Percentiles rank a stretch among this genome's conserved stretches.
These are phyloP conservation scores for Rhodinocichla rosea DNA, from an alignment of 2,113 vertebrate species.

Conservation along the genomic window DNA sequence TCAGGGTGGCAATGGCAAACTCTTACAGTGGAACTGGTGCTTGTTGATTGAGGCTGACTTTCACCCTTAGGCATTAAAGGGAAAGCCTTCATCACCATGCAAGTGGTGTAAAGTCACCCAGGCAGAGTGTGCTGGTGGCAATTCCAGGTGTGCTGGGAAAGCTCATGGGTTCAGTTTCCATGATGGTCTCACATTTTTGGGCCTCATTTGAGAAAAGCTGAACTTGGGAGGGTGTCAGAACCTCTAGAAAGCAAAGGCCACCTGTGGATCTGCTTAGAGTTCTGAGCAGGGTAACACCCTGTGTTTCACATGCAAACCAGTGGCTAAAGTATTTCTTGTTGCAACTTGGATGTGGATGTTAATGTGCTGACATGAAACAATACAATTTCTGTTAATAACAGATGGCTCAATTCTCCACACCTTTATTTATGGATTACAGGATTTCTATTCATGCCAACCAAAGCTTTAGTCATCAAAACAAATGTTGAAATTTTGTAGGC, in stretches of 20 bases:
- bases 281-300: background rate
- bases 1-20: background rate
- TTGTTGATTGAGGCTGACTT: background rate
- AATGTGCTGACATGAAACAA: background rate
- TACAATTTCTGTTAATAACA: constrained; percentile 30
- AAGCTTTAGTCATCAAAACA: constrained; percentile 31
- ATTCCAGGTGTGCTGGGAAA: background rate
- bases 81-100: background rate
- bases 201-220: background rate
- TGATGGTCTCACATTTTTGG: background rate
- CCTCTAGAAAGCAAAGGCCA: background rate
- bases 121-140: accelerated
- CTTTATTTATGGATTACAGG: constrained; percentile 39
- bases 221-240: background rate
- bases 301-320: background rate
- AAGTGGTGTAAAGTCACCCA: background rate
- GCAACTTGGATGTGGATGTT: constrained; percentile 15
- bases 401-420: constrained; percentile 30
- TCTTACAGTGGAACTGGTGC: background rate
- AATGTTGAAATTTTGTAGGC: constrained; percentile 10
- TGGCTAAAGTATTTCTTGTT: constrained; percentile 28
- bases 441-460: constrained; percentile 9
- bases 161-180: accelerated
- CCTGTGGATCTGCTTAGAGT: background rate
- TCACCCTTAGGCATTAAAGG: background rate